A percentile compares a stretch with the other conserved stretches of the same genome.
Evolutionary conservation across 2,888 invertebrate genomes (phyloP).

Genomic region (Cataglyphis cursor): DNA sequence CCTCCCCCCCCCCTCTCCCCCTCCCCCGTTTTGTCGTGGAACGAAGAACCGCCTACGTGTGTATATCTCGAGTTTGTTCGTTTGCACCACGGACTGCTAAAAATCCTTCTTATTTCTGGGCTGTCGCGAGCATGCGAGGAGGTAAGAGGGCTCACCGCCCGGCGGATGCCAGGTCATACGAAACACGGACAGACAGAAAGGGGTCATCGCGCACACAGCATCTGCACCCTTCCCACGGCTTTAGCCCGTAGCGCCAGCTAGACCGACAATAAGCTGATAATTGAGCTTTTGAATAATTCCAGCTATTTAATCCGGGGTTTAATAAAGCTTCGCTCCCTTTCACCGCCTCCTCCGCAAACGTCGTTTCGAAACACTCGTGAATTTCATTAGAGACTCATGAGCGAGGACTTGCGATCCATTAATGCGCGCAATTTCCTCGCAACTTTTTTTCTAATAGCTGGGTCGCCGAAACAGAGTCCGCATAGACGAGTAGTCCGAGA

Average conservation of each 20-base stretch:
- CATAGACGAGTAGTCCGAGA: background rate
- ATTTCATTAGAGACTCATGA: slow-evolving; percentile 73
- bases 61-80: slow-evolving; percentile 75
- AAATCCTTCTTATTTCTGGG: slow-evolving; percentile 74
- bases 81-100: slow-evolving; percentile 71
- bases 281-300: slow-evolving; percentile 85
- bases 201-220: slow-evolving; percentile 70
- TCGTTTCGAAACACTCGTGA: slow-evolving; percentile 75
- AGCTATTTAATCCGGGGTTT: slow-evolving; percentile 79
- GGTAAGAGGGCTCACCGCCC: slow-evolving; percentile 15
- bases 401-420: slow-evolving; percentile 65
- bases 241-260: slow-evolving; percentile 79
- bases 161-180: slow-evolving; percentile 29
- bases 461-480: background rate
- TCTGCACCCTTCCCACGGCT: slow-evolving; percentile 81
- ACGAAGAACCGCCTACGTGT: background rate
- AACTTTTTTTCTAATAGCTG: slow-evolving; percentile 7
- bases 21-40: background rate
- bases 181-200: slow-evolving; percentile 22
- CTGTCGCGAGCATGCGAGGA: slow-evolving; percentile 48
- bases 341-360: background rate
- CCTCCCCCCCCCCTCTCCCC: too few species aligned
- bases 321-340: slow-evolving; percentile 70
- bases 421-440: slow-evolving; percentile 74
- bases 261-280: slow-evolving; percentile 85